Conservation (phyloP, 2,113 vertebrate species). For the Ia io region DNA sequence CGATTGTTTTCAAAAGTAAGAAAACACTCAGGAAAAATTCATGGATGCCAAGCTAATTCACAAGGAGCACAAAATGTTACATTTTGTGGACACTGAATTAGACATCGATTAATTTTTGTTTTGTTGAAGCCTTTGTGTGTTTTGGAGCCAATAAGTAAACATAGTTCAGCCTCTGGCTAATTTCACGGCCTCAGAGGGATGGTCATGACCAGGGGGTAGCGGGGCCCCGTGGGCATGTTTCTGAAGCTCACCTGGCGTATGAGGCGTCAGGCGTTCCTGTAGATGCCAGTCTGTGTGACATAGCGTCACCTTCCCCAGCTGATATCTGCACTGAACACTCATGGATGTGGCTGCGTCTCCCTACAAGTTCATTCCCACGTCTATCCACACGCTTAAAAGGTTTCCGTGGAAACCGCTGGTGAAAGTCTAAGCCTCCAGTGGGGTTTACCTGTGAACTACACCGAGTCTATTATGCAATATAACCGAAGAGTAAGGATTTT, state of each 20-base stretch:
- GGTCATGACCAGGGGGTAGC: background rate
- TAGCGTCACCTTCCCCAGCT: background rate
- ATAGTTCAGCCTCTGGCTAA: background rate
- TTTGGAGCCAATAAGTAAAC: background rate
- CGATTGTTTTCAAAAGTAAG: background rate
- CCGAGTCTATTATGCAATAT: background rate
- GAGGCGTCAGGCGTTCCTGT: too few relatives aligned
- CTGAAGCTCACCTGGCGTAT: rapidly evolving
- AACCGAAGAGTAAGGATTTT: background rate
- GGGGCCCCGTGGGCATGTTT: rapidly evolving
- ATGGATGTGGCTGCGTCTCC: background rate
- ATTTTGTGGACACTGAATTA: conserved; percentile 32
- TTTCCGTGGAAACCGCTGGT: background rate
- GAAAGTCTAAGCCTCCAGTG: background rate
- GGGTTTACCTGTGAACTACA: background rate
- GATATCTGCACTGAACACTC: background rate
- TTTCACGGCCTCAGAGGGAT: background rate
- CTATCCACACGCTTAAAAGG: background rate
- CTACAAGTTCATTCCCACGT: background rate
- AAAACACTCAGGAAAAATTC: background rate
- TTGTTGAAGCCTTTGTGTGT: background rate
- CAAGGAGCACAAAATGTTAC: background rate
- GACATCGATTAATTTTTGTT: background rate
- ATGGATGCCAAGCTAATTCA: background rate
- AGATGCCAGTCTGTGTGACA: rapidly evolving